These are phyloP conservation scores for Probaryconus sp. DNA, from an alignment of 1,140 invertebrate species.

Conservation along the genomic window DNA sequence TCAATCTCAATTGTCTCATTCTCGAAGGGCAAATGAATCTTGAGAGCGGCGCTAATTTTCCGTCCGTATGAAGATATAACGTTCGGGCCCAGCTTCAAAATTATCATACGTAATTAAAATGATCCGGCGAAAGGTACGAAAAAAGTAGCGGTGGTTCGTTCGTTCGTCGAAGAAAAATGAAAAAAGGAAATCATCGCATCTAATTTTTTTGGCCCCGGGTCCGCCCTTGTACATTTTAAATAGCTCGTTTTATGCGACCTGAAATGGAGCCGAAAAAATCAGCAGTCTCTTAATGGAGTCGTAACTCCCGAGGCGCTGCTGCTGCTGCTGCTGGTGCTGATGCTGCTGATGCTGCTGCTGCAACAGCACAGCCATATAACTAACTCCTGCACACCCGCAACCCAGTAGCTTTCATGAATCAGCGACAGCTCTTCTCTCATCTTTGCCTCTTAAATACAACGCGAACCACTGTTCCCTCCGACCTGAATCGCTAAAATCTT, in stretches of 20 bases:
- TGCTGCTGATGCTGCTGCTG: too few relatives aligned
- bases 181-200: slow-evolving; percentile 30
- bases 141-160: slow-evolving; percentile 33
- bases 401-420: slow-evolving; percentile 46
- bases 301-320: slow-evolving; percentile 59
- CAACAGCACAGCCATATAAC: slow-evolving; percentile 10
- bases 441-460: slow-evolving; percentile 33
- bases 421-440: slow-evolving; percentile 35
- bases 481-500: slow-evolving; percentile 18
- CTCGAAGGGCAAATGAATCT: too few relatives aligned
- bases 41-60: too few relatives aligned
- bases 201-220: slow-evolving; percentile 37
- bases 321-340: slow-evolving; percentile 25
- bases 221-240: slow-evolving; percentile 65
- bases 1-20: too few relatives aligned
- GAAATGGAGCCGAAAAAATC: slow-evolving; percentile 62
- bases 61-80: slow-evolving; percentile 32
- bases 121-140: slow-evolving; percentile 21
- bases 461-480: slow-evolving; percentile 39
- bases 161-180: slow-evolving; percentile 49
- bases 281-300: slow-evolving; percentile 68
- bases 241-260: slow-evolving; percentile 69
- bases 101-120: slow-evolving; percentile 57
- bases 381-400: slow-evolving; percentile 1
- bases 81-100: slow-evolving; percentile 14